Percentiles rank a stretch among this genome's conserved stretches.
Evolutionary conservation across 2,888 invertebrate genomes (phyloP).

Genomic region (Blastobasis lacticolella): DNA sequence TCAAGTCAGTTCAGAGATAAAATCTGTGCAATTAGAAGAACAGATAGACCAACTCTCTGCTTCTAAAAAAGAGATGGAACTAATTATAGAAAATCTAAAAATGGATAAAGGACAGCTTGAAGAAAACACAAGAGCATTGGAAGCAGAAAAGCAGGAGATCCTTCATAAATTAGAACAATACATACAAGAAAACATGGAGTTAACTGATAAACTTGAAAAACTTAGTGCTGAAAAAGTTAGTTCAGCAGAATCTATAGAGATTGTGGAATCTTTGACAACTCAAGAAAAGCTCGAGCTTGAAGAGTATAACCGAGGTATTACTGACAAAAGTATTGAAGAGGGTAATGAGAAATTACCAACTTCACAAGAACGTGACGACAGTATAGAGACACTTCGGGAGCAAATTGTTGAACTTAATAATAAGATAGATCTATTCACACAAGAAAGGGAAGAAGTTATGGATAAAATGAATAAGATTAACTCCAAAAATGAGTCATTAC

Average conservation of each 20-base stretch:
- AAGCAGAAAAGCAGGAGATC: conserved; percentile 76
- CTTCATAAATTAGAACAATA: conserved; percentile 77
- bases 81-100: conserved; percentile 63
- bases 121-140: conserved; percentile 70
- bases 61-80: conserved; percentile 62
- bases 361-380: conserved; percentile 59
- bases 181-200: conserved; percentile 82
- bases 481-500: conserved; percentile 74
- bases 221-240: conserved; percentile 81
- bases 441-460: conserved; percentile 80
- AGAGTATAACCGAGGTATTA: conserved; percentile 76
- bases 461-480: conserved; percentile 79
- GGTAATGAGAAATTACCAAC: conserved; percentile 24
- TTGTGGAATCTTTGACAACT: conserved; percentile 80
- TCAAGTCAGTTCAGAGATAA: conserved; percentile 85
- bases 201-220: conserved; percentile 82
- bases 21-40: conserved; percentile 85
- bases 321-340: conserved; percentile 32
- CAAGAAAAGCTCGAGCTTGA: conserved; percentile 81
- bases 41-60: conserved; percentile 76
- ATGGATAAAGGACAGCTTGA: conserved; percentile 70
- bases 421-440: conserved; percentile 80
- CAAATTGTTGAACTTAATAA: conserved; percentile 78
- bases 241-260: conserved; percentile 84
- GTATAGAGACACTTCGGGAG: conserved; percentile 73